Base-by-base conservation (phyloP, 1,140 invertebrate genomes). In the Drosophila takahashii region DNA sequence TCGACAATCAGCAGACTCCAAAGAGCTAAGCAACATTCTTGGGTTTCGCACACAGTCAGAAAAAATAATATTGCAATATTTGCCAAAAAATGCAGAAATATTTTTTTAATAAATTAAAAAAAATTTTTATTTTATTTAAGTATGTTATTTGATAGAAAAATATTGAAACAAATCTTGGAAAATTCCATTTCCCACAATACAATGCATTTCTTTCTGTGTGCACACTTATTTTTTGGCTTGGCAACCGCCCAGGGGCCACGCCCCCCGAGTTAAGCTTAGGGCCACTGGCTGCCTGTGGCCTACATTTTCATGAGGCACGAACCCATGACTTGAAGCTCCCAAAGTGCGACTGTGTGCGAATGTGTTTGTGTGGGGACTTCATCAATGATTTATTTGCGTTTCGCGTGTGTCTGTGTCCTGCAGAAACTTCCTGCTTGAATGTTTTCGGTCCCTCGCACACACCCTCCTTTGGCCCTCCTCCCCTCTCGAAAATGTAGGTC, bases 361-460 rank as follows among this genome's bases (percentile, higher is more conserved):
- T 50, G 47, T 22, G 32, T 64, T 52, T 16, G 36, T 48, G 50
- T 18, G 73, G 64, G 66, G 66, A 61, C 75, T 65, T 78, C 83
- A 87, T 87, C 83, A 87, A 87, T 87, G 83, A 87, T 87, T 87
- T 87, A 87, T 87, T 87, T 74, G 83, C 58, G 66, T 87, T 77
- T 87, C 83, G 83, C 83, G 83, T 87, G 83, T 72, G 69, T 58
- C 39, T 65, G 62, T 56, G 69, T 86, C 77, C 80, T 84, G 81
- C 67, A 75, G 71, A 54, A 87, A 87, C 79, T 86, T 86, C 81
- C 81, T 86, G 81, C 75, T 87, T 76, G 67, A 78, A 86, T 81
- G 65, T 85, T 77, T 78, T 78, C 59, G 73, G 61, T 59, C 53
- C 56, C 70, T 64, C 45, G 42, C 29, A 54, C 32, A 27, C 58